These are phyloP conservation scores for Beroe ovata DNA, from an alignment of 37 sponge, comb jelly and placozoan species.

Conservation along the genomic window DNA sequence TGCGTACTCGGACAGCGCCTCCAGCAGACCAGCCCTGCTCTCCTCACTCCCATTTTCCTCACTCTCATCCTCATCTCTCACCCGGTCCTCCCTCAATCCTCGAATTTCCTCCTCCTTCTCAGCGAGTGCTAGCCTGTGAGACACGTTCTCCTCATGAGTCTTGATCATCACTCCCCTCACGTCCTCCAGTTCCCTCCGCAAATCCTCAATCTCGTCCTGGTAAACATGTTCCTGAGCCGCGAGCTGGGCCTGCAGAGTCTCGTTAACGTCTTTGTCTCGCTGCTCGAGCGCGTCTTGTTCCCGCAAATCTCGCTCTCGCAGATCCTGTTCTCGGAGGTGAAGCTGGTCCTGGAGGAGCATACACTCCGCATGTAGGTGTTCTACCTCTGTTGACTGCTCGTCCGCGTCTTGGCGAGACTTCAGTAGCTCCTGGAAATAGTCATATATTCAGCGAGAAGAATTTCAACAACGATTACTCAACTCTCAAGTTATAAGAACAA, in stretches of 20 bases:
- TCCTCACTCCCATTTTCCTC: background rate
- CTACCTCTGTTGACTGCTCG: conserved; percentile 13
- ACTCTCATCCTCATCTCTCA: background rate
- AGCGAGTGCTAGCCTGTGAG: conserved; percentile 31
- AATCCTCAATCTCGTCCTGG: conserved; percentile 10
- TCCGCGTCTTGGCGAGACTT: conserved; percentile 1
- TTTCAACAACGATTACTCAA: too few species aligned
- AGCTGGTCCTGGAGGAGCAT: conserved; percentile 44
- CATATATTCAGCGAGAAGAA: too few species aligned
- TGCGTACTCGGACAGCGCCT: conserved; percentile 16
- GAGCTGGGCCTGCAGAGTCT: conserved; percentile 21
- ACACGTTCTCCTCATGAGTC: conserved; percentile 51
- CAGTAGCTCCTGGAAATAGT: conserved; percentile 29
- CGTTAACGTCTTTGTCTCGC: background rate
- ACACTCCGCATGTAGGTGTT: conserved; percentile 37
- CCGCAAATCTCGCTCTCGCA: background rate
- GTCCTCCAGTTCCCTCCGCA: conserved; percentile 46
- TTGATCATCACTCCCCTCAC: conserved; percentile 34
- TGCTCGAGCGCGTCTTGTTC: background rate
- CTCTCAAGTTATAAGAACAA: too few species aligned
- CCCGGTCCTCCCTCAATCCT: background rate
- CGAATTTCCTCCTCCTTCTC: conserved; percentile 30
- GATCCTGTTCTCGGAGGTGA: background rate
- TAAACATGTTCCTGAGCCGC: conserved; percentile 40
- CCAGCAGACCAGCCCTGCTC: conserved; percentile 40